These are phyloP conservation scores for Leptopilina drosophilae DNA, from an alignment of 2,888 invertebrate species.

Conservation along the genomic window DNA sequence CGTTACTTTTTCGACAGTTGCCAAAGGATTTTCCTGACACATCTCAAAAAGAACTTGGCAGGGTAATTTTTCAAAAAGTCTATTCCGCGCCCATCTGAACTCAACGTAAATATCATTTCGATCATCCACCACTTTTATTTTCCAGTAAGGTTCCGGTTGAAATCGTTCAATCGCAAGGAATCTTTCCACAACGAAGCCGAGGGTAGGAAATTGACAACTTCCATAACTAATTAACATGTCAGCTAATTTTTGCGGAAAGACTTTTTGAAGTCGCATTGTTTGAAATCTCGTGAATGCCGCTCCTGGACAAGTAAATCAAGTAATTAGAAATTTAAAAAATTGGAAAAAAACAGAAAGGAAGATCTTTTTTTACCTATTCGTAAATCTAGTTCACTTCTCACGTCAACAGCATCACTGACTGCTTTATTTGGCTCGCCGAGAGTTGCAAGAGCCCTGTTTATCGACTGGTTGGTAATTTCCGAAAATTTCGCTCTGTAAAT, in stretches of 20 bases:
- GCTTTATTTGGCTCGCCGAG: slow-evolving; percentile 88
- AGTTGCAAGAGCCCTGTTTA: slow-evolving; percentile 88
- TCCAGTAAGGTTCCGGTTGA: slow-evolving; percentile 97
- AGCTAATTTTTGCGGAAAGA: slow-evolving; percentile 86
- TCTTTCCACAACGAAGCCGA: slow-evolving; percentile 99
- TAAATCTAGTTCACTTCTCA: slow-evolving; percentile 93
- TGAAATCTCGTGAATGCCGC: slow-evolving; percentile 99
- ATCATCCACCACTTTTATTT: slow-evolving; percentile 90
- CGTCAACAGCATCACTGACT: slow-evolving; percentile 95
- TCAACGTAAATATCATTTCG: slow-evolving; percentile 88
- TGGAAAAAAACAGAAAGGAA: slow-evolving; percentile 38
- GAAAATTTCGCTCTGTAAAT: slow-evolving; percentile 92
- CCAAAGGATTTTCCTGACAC: slow-evolving; percentile 86
- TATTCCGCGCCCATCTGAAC: slow-evolving; percentile 91
- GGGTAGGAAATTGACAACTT: slow-evolving; percentile 98
- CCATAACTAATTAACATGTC: slow-evolving; percentile 96
- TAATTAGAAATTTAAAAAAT: slow-evolving; percentile 29
- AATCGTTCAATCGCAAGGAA: slow-evolving; percentile 95
- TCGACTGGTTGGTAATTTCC: slow-evolving; percentile 93
- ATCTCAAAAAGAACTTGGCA: slow-evolving; percentile 89
- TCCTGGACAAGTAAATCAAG: slow-evolving; percentile 78
- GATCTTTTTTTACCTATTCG: slow-evolving; percentile 84
- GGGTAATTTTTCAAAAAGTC: slow-evolving; percentile 91
- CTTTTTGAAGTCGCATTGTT: slow-evolving; percentile 90
- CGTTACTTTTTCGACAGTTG: slow-evolving; percentile 86